Evolutionary conservation across 2,113 vertebrate genomes (phyloP).

Genomic region (Dendropsophus ebraccatus): DNA sequence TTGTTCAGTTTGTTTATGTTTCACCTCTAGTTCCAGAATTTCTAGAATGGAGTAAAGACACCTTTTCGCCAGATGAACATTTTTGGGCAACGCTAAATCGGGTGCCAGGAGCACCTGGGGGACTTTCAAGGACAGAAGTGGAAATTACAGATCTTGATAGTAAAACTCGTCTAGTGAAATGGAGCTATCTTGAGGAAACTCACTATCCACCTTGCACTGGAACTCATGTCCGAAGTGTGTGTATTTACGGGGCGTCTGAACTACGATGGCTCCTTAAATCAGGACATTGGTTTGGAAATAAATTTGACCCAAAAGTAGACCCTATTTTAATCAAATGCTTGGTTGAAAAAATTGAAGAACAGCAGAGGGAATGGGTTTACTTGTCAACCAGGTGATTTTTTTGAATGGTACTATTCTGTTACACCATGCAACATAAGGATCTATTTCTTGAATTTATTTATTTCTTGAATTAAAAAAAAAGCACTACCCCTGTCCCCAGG

Average conservation of each 20-base stretch:
- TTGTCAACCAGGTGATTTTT: slow-evolving; percentile 64
- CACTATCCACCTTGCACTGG: slow-evolving; percentile 89
- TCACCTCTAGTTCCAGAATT: slow-evolving; percentile 81
- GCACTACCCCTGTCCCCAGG: too few species aligned
- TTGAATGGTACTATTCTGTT: neutral
- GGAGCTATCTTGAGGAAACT: slow-evolving; percentile 83
- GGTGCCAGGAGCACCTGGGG: slow-evolving; percentile 84
- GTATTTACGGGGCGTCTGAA: slow-evolving; percentile 87
- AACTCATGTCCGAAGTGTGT: slow-evolving; percentile 82
- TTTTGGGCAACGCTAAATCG: slow-evolving; percentile 92
- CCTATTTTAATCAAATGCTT: slow-evolving; percentile 89
- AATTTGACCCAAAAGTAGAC: slow-evolving; percentile 90
- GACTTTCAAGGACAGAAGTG: slow-evolving; percentile 73
- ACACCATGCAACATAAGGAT: neutral
- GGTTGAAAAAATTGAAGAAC: slow-evolving; percentile 84
- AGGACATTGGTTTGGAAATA: slow-evolving; percentile 94
- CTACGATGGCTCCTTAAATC: slow-evolving; percentile 89
- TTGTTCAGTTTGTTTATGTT: slow-evolving; percentile 74
- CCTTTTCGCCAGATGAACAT: slow-evolving; percentile 93
- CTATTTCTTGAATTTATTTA: neutral
- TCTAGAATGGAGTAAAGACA: slow-evolving; percentile 88
- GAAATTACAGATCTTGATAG: slow-evolving; percentile 90
- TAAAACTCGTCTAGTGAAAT: slow-evolving; percentile 91
- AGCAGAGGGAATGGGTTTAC: slow-evolving; percentile 70
- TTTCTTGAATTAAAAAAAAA: too few species aligned